Evolutionary conservation across 2,113 vertebrate species (phyloP).

Genomic region (Dipodomys spectabilis): DNA sequence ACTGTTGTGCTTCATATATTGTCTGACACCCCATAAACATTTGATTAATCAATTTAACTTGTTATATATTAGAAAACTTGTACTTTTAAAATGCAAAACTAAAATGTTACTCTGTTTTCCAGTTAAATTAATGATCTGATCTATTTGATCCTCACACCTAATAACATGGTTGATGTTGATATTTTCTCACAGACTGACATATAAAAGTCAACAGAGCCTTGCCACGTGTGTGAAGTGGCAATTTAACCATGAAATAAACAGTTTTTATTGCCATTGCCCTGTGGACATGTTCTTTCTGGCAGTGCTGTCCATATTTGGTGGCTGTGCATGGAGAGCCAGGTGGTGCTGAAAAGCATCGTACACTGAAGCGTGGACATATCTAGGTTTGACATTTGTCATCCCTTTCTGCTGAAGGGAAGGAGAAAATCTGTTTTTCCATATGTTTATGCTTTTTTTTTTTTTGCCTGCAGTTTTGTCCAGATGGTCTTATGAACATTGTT

Average conservation of each 20-base stretch:
- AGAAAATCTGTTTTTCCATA: conserved; percentile 99
- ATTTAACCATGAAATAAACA: conserved; percentile 89
- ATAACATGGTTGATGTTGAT: conserved; percentile 60
- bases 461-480: conserved; percentile 94
- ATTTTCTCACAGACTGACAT: conserved; percentile 80
- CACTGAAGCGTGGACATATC: conserved; percentile 96
- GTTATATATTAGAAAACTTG: conserved; percentile 23
- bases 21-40: background rate
- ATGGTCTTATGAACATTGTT: conserved; percentile 99
- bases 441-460: conserved; percentile 94
- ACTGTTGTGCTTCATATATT: conserved; percentile 18
- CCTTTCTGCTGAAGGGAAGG: conserved; percentile 95
- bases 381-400: conserved; percentile 95
- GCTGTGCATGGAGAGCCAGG: conserved; percentile 98
- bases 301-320: conserved; percentile 96
- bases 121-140: conserved; percentile 45
- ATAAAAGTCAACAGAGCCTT: conserved; percentile 85
- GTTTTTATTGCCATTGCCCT: conserved; percentile 90
- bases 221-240: conserved; percentile 90
- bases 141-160: conserved; percentile 48
- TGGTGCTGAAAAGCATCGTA: conserved; percentile 95
- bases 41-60: conserved; percentile 38
- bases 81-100: background rate
- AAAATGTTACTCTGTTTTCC: conserved; percentile 47
- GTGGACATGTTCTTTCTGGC: conserved; percentile 93